Evolutionary conservation across 2,888 invertebrate genomes (phyloP), one percentile per base, ranked within the genome.

Genomic region (Oscheius sp.): DNA sequence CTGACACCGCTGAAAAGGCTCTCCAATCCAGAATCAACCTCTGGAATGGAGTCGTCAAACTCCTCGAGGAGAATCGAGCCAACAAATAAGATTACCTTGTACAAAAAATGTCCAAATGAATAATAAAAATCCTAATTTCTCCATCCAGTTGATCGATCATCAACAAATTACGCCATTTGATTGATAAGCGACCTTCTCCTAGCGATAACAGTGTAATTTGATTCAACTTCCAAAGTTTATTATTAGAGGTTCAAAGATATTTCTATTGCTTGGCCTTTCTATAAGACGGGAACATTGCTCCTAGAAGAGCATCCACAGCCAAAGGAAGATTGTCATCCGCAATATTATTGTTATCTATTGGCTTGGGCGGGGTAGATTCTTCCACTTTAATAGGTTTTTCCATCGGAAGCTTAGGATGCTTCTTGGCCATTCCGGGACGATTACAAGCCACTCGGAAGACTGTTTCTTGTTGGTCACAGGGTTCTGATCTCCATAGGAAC

Each of bases 11-110:
- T 8, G 67, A 65, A 23, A 29, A 67, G 65, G 70, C 73, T 12
- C 68, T 73, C 15, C 46, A 71, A 34, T 70, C 73, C 1, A 58
- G 73, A 23, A 63, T 73, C 58, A 34, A 57, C 17, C 65, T 73
- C 33, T 73, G 73, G 73, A 70, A 73, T 46, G 73, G 73, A 58
- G 73, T 73, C 15, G 73, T 73, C 48, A 67, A 39, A 25, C 52
- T 25, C 15, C 64, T 69, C 20, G 52, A 69, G 12, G 20, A 45
- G 45, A 20, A 52, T 5, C 4, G 52, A 27, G 55, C 10, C 6
- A 46, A 20, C 50, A 23, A 50, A 20, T 10, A 50, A 20, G n/a
- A n/a, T n/a, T n/a, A n/a, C n/a, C n/a, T n/a, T n/a, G n/a, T 37
- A n/a, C n/a, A 37, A 37, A 8, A 37, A 37, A 37, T 37, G 37